Evolutionary conservation across 2,888 invertebrate species (phyloP), one percentile per base, ranked within the genome.

Genomic region (Platerodrilus igneus): DNA sequence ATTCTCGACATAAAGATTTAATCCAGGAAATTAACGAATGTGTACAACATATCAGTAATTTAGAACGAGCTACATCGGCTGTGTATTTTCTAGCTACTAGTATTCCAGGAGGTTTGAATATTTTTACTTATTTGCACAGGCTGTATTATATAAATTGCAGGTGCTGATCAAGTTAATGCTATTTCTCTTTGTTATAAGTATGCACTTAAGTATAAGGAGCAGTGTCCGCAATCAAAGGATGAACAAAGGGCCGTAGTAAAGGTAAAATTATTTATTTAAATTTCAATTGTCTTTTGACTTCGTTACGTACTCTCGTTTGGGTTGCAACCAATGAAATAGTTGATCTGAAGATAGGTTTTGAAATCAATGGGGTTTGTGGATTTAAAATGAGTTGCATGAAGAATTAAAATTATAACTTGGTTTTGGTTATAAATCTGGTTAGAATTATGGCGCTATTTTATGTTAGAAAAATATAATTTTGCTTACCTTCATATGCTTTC

Each of bases 101-200:
- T 35, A 60, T 58, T n/a, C 64, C 65, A 2, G 52, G 55, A 43
- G 64, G 64, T 60, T 26, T 38, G 21, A 15, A 18, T 19, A 11
- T 6, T n/a, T n/a, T n/a, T 33, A 14, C 9, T n/a, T 15, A 19
- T 6, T 30, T 29, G 18, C 2, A 19, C 20, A 14, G n/a, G 14
- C 8, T 37, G 9, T 9, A 8, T 20, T 10, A 25, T 14, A 9
- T 23, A n/a, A 10, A 14, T 46, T 55, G 20, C 41, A 60, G 72
- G 74, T 19, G 71, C 70, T 5, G 75, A 76, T 58, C 70, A 71
- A 59, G 71, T 74, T 2, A 65, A 62, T 22, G 71, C 73, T 7
- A 69, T 70, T 4, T 59, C 67, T 50, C 60, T 72, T 40, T 72
- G 74, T 52, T 72, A 67, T 43, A 58, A 60, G 34, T 71, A 69